Conservation (phyloP, 30 jellyfish, hydroid and myxozoan species). For the Cassiopea andromeda region DNA sequence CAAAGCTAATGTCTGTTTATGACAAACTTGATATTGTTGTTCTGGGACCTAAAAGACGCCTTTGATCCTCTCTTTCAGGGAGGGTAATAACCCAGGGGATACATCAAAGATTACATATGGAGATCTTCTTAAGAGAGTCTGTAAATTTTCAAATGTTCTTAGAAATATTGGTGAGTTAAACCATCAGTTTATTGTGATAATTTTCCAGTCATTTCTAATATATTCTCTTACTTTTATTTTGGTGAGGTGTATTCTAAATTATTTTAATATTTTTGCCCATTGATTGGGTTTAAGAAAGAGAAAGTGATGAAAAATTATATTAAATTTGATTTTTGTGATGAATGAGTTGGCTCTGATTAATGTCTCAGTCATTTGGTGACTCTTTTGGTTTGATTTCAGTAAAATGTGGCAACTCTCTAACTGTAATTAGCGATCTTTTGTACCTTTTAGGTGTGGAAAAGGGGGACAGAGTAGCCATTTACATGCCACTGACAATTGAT, state of each 20-base stretch:
- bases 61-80: slow-evolving; percentile 64
- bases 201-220: not conserved
- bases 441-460: slow-evolving; percentile 71
- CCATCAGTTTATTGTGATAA: not conserved
- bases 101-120: slow-evolving; percentile 65
- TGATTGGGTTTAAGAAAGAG: too few species aligned
- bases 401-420: too few species aligned
- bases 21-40: too few species aligned
- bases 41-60: too few species aligned
- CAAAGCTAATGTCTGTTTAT: not conserved
- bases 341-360: too few species aligned
- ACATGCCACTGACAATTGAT: slow-evolving; percentile 97
- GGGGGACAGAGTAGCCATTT: slow-evolving; percentile 95
- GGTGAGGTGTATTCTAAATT: too few species aligned
- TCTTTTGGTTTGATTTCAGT: too few species aligned
- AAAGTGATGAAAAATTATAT: too few species aligned
- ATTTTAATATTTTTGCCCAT: too few species aligned
- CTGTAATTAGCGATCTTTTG: too few species aligned
- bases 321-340: too few species aligned
- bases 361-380: too few species aligned
- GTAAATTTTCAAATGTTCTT: slow-evolving; percentile 94
- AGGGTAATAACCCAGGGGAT: slow-evolving; percentile 89
- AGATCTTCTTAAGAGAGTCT: slow-evolving; percentile 77
- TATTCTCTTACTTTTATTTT: not conserved
- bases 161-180: slow-evolving; percentile 69